These are phyloP conservation scores for Callionymus lyra DNA, from an alignment of 2,113 vertebrate genomes.

Conservation along the genomic window DNA sequence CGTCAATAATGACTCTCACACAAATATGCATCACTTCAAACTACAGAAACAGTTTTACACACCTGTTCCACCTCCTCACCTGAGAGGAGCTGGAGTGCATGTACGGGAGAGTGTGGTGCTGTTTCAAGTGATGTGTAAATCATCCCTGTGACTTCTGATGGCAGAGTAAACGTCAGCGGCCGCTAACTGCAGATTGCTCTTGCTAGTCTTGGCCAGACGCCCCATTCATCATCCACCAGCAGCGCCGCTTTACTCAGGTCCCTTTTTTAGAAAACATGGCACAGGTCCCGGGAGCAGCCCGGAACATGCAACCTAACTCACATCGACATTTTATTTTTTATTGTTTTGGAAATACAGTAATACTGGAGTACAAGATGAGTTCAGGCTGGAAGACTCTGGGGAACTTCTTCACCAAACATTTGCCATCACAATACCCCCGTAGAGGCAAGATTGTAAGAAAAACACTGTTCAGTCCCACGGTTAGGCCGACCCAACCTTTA, in stretches of 20 bases:
- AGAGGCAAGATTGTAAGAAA: too few species aligned
- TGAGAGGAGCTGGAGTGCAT: neutral
- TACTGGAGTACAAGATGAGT: too few species aligned
- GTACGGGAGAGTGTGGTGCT: conserved; percentile 3
- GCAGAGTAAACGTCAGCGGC: conserved; percentile 40
- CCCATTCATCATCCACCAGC: conserved; percentile 50
- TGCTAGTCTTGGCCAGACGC: conserved; percentile 43
- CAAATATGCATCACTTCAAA: conserved; percentile 19
- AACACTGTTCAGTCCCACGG: too few species aligned
- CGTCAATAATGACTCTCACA: conserved; percentile 17
- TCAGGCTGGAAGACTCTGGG: too few species aligned
- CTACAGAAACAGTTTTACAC: conserved; percentile 15
- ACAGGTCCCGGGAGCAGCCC: conserved; percentile 11
- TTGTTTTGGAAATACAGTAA: too few species aligned
- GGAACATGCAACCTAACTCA: conserved; percentile 6
- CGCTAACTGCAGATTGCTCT: conserved; percentile 48
- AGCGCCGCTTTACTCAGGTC: conserved; percentile 24
- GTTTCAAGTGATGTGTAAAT: conserved; percentile 35
- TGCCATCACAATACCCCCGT: too few species aligned
- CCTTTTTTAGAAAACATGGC: conserved; percentile 18
- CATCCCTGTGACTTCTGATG: conserved; percentile 44
- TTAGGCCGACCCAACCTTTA: too few species aligned
- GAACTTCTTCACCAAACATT: too few species aligned
- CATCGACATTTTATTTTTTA: conserved; percentile 5
- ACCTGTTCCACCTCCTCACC: conserved; percentile 7